Evolutionary conservation across 2,797 vertebrate species (phyloP).

Genomic region (Pagetopsis macropterus): DNA sequence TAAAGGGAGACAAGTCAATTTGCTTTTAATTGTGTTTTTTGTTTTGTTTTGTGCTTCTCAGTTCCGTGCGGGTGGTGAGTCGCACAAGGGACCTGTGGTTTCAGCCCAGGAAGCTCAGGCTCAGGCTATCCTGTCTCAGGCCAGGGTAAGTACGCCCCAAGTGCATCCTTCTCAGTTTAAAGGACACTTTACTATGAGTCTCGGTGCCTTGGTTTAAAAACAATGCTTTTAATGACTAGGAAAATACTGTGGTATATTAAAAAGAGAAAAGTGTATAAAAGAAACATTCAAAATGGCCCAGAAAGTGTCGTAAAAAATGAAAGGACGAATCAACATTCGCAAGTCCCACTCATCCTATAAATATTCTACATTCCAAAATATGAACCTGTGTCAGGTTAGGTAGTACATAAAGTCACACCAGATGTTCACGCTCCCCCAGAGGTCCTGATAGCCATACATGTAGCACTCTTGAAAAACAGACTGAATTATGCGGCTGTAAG

Average conservation of each 20-base stretch:
- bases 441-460: conserved; percentile 47
- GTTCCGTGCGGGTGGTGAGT: conserved; percentile 95
- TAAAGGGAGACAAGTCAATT: conserved; percentile 47
- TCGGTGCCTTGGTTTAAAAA: neutral
- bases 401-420: conserved; percentile 53
- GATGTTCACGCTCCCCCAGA: conserved; percentile 67
- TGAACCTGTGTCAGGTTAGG: conserved; percentile 30
- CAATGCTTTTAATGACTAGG: neutral
- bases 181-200: neutral
- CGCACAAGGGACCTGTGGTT: conserved; percentile 93
- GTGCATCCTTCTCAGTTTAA: neutral
- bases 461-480: conserved; percentile 47
- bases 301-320: neutral
- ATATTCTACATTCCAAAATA: conserved; percentile 33
- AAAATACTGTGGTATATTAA: neutral
- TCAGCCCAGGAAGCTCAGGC: conserved; percentile 97
- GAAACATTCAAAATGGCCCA: conserved; percentile 2
- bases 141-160: conserved; percentile 86
- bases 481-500: conserved; percentile 41
- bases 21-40: conserved; percentile 51
- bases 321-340: conserved; percentile 9
- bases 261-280: neutral
- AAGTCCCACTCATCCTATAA: conserved; percentile 31
- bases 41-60: conserved; percentile 67
- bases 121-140: conserved; percentile 96